A percentile compares a stretch with the other conserved stretches of the same genome.
phyloP scores from a whole-genome alignment of 2,113 vertebrate species.

The Dolichotis patagonum region DNA sequence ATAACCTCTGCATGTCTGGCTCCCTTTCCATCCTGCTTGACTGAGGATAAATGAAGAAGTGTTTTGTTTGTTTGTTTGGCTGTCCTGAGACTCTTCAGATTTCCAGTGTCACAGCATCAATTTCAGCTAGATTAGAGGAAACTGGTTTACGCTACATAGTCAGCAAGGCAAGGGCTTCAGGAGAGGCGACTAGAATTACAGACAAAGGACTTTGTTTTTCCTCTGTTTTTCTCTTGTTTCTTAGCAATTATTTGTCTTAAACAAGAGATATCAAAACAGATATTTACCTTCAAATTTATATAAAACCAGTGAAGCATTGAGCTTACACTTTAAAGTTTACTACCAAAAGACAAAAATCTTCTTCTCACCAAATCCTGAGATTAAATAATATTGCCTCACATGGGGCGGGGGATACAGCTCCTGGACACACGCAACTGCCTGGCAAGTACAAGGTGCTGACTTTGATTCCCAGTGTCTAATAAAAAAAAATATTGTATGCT shows the following conservation, averaged over 20 bases:
- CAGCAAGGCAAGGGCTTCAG: not conserved
- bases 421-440: rapidly evolving
- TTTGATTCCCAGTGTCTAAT: too few species aligned
- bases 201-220: not conserved
- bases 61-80: not conserved
- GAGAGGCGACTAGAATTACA: not conserved
- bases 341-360: not conserved
- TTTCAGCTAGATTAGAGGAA: not conserved
- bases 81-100: not conserved
- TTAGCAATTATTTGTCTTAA: not conserved
- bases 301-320: not conserved
- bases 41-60: not conserved
- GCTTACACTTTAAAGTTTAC: not conserved
- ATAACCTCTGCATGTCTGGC: not conserved
- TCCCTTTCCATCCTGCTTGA: not conserved
- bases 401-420: too few species aligned
- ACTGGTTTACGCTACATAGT: not conserved
- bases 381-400: not conserved
- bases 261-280: not conserved
- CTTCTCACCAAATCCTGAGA: not conserved
- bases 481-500: too few species aligned
- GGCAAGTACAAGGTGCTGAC: too few species aligned
- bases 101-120: not conserved
- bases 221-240: not conserved
- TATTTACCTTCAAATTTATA: not conserved